These are phyloP conservation scores for Haliaeetus leucogaster DNA, from an alignment of 2,113 vertebrate genomes.

Conservation along the genomic window DNA sequence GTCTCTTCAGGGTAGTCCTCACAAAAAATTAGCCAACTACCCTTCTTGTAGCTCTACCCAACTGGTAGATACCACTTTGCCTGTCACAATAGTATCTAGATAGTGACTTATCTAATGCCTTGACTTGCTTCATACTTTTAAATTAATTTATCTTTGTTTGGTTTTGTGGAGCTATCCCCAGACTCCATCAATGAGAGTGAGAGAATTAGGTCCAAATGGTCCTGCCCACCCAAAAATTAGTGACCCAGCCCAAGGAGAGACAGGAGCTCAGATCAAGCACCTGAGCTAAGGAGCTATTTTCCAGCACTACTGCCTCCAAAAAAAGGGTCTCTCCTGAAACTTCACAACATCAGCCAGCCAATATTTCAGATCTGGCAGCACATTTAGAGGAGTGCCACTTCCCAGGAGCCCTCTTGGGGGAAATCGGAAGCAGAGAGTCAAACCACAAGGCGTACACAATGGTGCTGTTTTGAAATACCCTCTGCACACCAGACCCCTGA, in stretches of 20 bases:
- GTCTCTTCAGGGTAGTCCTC: background rate
- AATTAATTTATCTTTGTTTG: background rate
- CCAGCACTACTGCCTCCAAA: background rate
- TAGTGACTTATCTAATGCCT: background rate
- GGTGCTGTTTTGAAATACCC: background rate
- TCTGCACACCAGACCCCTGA: accelerated
- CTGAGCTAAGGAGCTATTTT: background rate
- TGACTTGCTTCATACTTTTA: background rate
- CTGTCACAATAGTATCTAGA: background rate
- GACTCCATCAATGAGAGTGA: background rate
- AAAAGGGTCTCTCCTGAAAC: background rate
- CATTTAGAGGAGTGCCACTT: background rate
- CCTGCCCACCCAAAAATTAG: background rate
- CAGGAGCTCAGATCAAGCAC: background rate
- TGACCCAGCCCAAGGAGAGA: background rate
- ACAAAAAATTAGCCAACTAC: background rate
- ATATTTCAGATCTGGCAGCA: background rate
- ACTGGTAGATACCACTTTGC: background rate
- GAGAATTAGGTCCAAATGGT: background rate
- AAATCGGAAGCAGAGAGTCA: background rate
- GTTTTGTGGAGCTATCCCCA: background rate
- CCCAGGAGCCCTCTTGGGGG: background rate
- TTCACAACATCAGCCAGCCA: background rate
- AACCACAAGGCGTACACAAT: accelerated
- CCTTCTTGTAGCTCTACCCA: background rate